Evolutionary conservation across 2,113 vertebrate genomes (phyloP).

Genomic region (Machaerirhynchus nigripectus): DNA sequence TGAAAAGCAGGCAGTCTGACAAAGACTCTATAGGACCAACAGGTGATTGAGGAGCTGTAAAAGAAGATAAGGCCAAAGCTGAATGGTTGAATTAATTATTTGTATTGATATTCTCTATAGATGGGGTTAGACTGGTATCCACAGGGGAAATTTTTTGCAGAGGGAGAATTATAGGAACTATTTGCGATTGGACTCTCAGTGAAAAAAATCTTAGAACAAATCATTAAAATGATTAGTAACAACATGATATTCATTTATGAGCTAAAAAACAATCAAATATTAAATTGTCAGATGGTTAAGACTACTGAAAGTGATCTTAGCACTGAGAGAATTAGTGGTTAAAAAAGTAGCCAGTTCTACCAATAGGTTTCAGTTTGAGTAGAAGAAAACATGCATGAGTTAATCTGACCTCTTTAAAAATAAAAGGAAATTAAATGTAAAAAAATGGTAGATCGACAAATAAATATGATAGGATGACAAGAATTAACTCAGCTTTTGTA

Average conservation of each 20-base stretch:
- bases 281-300: neutral
- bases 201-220: neutral
- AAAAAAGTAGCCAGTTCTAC: neutral
- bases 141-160: neutral
- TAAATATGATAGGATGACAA: neutral
- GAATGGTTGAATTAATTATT: neutral
- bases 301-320: neutral
- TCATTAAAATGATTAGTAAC: neutral
- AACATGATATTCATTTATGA: neutral
- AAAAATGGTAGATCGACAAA: neutral
- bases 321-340: neutral
- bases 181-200: neutral
- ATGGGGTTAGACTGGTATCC: neutral
- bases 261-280: neutral
- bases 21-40: neutral
- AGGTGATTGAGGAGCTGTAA: neutral
- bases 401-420: neutral
- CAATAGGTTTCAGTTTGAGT: neutral
- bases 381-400: neutral
- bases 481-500: neutral
- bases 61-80: neutral
- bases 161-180: neutral
- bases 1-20: neutral
- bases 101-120: neutral
- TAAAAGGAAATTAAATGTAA: neutral